Percentiles rank a stretch among this genome's conserved stretches.
These are phyloP conservation scores for Chauna torquata DNA, from an alignment of 2,113 vertebrate genomes.

Conservation along the genomic window DNA sequence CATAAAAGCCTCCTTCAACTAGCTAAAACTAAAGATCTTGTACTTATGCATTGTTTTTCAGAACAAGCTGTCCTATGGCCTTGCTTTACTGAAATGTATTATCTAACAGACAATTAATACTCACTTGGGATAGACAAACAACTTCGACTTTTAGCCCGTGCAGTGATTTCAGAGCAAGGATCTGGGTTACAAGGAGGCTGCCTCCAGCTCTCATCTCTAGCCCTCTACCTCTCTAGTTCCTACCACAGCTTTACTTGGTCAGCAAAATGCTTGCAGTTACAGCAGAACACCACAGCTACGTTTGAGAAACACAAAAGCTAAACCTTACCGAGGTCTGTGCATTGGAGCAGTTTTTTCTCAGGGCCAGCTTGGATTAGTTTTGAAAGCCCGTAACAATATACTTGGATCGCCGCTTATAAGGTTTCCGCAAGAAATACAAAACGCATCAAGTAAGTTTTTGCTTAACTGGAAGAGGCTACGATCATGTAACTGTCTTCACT, in stretches of 20 bases:
- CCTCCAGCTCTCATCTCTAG: neutral
- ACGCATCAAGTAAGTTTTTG: neutral
- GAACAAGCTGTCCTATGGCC: neutral
- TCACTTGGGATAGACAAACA: neutral
- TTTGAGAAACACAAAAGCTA: neutral
- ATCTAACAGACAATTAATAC: neutral
- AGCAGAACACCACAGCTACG: neutral
- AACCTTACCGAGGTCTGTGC: neutral
- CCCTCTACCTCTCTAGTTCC: neutral
- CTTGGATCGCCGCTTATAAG: neutral
- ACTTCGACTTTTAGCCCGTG: neutral
- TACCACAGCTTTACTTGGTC: neutral
- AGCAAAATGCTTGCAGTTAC: neutral
- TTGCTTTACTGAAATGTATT: neutral
- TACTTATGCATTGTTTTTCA: neutral
- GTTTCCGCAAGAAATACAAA: neutral
- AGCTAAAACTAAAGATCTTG: neutral
- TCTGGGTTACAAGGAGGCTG: neutral
- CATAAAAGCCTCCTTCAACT: neutral
- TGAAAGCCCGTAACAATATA: neutral
- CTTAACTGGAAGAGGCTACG: neutral
- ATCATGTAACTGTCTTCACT: neutral
- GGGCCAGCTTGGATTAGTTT: neutral
- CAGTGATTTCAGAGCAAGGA: neutral
- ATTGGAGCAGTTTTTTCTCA: neutral